Evolutionary conservation across 2,113 vertebrate species (phyloP).

Genomic region (Sylvilagus bachmani): DNA sequence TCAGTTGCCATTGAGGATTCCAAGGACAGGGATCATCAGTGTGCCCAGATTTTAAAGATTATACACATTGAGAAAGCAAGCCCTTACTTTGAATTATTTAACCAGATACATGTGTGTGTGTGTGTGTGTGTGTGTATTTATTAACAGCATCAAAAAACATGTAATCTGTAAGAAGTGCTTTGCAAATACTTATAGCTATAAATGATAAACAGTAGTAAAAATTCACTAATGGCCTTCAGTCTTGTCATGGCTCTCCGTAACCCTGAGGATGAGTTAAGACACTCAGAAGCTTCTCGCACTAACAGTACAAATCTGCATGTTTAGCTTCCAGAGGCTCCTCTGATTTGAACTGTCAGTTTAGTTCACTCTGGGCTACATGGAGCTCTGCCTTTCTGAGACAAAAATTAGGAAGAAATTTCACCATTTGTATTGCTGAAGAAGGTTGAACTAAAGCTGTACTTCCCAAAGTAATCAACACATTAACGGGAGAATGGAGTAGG

Average conservation of each 20-base stretch:
- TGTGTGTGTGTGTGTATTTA: not conserved
- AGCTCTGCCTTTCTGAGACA: not conserved
- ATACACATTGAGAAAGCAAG: not conserved
- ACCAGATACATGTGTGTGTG: too few relatives aligned
- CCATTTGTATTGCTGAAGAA: not conserved
- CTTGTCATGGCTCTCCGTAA: not conserved
- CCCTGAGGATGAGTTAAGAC: not conserved
- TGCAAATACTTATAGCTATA: not conserved
- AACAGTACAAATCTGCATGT: not conserved
- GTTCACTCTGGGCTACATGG: not conserved
- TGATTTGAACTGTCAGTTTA: not conserved
- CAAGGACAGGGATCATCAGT: not conserved
- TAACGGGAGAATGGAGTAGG: not conserved
- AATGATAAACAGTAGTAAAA: not conserved
- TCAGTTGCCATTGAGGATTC: not conserved
- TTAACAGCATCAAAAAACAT: not conserved
- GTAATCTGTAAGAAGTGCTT: not conserved
- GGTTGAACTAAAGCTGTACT: not conserved
- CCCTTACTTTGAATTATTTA: not conserved
- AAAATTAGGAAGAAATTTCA: not conserved
- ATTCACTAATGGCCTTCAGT: not conserved
- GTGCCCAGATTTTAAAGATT: conserved; percentile 1
- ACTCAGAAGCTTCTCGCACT: not conserved
- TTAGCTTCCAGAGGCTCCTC: not conserved
- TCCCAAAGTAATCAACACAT: not conserved